Evolutionary conservation across 2,797 vertebrate species (phyloP), one percentile per base, ranked within the genome.

Genomic region (Xenops minutus): DNA sequence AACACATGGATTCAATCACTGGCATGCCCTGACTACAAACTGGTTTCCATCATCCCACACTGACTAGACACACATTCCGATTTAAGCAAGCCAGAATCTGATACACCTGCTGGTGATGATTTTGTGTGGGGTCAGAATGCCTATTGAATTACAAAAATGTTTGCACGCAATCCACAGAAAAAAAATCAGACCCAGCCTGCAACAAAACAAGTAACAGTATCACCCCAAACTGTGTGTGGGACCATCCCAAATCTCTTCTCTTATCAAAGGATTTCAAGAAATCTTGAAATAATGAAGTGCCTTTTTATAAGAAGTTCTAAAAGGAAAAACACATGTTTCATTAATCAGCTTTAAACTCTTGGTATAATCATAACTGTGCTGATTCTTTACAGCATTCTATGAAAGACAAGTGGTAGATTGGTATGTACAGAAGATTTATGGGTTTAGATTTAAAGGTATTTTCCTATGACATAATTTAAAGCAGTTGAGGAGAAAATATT

Each of bases 401-500:
- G 27, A 77, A 82, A 89, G 77, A 85, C 48, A 95, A 89, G 56
- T 14, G 22, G 34, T 82, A 91, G 36, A 54, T 36, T 77, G 30
- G 27, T 56, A 85, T 37, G 30, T 26, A 48, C 59, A 43, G 3
- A 80, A 78, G 68, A 96, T 92, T 78, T 83, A 89, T 29, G 61
- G 23, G 39, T 89, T 85, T n/a, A 75, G 58, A 83, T 76, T 48
- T 5, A 66, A 90, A 80, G 74, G 79, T 67, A 90, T 54, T 76
- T 85, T 88, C 34, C 55, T 82, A 37, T 23, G 37, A 85, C 24
- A 71, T 86, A 85, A 87, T 74, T 95, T 83, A 82, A 85, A 83
- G 71, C 49, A 74, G 68, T 39, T 80, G 63, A 92, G 81, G 90
- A 87, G 43, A 92, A 95, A 92, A 82, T 79, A 69, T 71, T 92